Evolutionary conservation across 2,797 vertebrate species (phyloP).

Genomic region (Enoplosus armatus): DNA sequence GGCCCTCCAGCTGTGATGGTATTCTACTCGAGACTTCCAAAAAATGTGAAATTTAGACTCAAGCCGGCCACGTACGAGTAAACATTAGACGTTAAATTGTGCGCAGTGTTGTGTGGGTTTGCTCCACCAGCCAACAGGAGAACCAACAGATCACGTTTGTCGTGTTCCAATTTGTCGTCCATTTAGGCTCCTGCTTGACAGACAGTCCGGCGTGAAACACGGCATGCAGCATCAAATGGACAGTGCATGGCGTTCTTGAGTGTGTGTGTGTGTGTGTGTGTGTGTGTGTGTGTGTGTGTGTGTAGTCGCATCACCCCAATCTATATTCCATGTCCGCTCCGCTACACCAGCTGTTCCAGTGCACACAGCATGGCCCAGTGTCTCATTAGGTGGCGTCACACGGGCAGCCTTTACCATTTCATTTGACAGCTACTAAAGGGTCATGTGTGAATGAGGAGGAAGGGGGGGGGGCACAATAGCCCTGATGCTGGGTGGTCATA

Average conservation of each 20-base stretch:
- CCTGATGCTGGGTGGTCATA: neutral
- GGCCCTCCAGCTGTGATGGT: neutral
- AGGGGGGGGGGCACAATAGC: too few relatives aligned
- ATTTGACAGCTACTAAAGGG: neutral
- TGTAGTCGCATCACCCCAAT: neutral
- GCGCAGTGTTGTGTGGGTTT: too few relatives aligned
- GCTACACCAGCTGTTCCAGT: neutral
- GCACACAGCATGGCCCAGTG: neutral
- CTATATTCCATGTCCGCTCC: neutral
- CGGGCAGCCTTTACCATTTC: too few relatives aligned
- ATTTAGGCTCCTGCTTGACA: neutral
- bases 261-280: too few relatives aligned
- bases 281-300: too few relatives aligned
- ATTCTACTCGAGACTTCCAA: neutral
- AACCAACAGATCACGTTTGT: conserved; percentile 7
- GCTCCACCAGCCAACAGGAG: neutral
- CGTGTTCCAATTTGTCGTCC: conserved; percentile 2
- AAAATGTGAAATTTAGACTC: conserved; percentile 9
- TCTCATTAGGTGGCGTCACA: too few relatives aligned
- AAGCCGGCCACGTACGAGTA: neutral
- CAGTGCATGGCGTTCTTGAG: neutral
- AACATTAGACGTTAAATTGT: too few relatives aligned
- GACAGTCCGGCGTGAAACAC: neutral
- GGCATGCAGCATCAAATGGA: too few relatives aligned
- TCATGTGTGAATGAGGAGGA: neutral